Conservation (phyloP, 2,113 vertebrate species). For the Esox niger region DNA sequence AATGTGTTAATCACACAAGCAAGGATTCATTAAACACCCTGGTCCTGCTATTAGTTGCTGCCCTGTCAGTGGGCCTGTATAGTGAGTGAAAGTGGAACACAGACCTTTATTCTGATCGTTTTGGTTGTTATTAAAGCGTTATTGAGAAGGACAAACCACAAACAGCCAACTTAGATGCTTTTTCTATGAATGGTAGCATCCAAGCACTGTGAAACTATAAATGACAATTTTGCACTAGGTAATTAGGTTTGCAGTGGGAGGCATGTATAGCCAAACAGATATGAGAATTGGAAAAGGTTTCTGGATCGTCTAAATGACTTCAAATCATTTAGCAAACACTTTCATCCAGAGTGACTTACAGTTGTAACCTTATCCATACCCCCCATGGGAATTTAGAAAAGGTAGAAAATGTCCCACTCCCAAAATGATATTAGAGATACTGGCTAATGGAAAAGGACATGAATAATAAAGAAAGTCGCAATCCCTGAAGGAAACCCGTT, state of each 20-base stretch:
- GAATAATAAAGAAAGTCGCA: neutral
- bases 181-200: neutral
- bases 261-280: too few relatives aligned
- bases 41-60: slow-evolving; percentile 31
- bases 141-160: neutral
- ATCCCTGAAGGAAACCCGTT: too few relatives aligned
- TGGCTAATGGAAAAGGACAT: neutral
- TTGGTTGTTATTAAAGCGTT: neutral
- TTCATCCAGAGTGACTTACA: too few relatives aligned
- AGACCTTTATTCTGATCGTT: neutral
- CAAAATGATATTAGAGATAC: too few relatives aligned
- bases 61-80: neutral
- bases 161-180: neutral
- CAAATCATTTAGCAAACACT: too few relatives aligned
- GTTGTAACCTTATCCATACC: too few relatives aligned
- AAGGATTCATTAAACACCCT: slow-evolving; percentile 48
- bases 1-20: slow-evolving; percentile 49
- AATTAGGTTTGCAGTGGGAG: too few relatives aligned
- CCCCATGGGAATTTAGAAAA: too few relatives aligned
- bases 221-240: too few relatives aligned
- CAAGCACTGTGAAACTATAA: neutral
- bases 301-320: too few relatives aligned
- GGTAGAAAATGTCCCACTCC: too few relatives aligned
- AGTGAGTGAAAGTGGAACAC: slow-evolving; percentile 5
- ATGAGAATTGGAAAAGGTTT: too few relatives aligned